phyloP scores from a whole-genome alignment of 2,797 vertebrate species.

The Prunella strophiata region DNA sequence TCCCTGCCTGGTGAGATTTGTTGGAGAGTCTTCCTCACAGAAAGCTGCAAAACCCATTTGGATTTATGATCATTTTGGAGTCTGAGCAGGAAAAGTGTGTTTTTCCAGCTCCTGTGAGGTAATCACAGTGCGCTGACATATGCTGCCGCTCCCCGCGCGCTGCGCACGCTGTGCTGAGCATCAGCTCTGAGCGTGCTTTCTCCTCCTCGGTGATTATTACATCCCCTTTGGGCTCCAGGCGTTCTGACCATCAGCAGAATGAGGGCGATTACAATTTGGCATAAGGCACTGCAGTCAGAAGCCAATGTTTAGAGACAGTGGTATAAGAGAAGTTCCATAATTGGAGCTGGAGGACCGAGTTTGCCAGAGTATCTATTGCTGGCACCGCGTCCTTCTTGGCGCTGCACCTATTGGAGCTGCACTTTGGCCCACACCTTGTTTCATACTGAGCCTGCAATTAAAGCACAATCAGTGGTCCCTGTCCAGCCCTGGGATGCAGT shows the following conservation, averaged over 20 bases:
- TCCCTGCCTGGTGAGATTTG: not conserved
- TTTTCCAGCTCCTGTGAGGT: slow-evolving; percentile 48
- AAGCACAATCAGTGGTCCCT: slow-evolving; percentile 28
- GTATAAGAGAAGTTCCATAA: slow-evolving; percentile 59
- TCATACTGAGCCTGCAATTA: slow-evolving; percentile 47
- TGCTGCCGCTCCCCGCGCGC: not conserved
- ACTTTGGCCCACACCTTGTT: slow-evolving; percentile 54
- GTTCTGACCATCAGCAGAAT: slow-evolving; percentile 47
- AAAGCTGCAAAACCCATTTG: slow-evolving; percentile 44
- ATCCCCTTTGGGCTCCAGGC: slow-evolving; percentile 13
- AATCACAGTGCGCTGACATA: slow-evolving; percentile 8
- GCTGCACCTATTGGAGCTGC: slow-evolving; percentile 25
- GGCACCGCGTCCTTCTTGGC: slow-evolving; percentile 39
- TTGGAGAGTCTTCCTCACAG: slow-evolving; percentile 38
- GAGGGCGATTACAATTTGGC: slow-evolving; percentile 62
- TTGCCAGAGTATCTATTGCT: slow-evolving; percentile 60
- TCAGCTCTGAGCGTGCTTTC: not conserved
- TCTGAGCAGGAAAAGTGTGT: slow-evolving; percentile 35
- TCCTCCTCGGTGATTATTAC: slow-evolving; percentile 32
- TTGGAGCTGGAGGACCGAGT: slow-evolving; percentile 29
- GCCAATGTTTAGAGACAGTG: slow-evolving; percentile 64
- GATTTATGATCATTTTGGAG: slow-evolving; percentile 21
- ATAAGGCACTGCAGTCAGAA: slow-evolving; percentile 11
- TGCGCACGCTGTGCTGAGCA: not conserved
- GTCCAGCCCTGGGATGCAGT: not conserved